Evolutionary conservation across 2,113 vertebrate genomes (phyloP).

Genomic region (Chaetodon trifascialis): DNA sequence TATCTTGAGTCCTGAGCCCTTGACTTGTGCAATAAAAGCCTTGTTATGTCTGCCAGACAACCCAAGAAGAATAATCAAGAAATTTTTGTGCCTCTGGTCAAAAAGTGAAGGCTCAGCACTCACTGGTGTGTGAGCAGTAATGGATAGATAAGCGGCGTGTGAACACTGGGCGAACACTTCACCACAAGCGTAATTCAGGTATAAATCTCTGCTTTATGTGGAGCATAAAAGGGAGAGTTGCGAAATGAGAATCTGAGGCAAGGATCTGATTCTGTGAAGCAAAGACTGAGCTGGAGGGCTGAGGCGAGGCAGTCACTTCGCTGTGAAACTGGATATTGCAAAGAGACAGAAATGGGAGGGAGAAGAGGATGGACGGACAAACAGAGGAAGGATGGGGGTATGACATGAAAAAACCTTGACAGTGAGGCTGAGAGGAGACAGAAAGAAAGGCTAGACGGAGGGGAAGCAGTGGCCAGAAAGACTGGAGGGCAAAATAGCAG

Average conservation of each 20-base stretch:
- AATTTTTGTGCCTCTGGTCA: slow-evolving; percentile 11
- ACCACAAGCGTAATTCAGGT: slow-evolving; percentile 53
- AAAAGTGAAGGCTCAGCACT: slow-evolving; percentile 23
- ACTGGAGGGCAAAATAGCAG: slow-evolving; percentile 43
- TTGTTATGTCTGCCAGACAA: not conserved
- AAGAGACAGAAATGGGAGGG: slow-evolving; percentile 11
- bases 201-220: slow-evolving; percentile 65
- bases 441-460: slow-evolving; percentile 25
- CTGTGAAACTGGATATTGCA: slow-evolving; percentile 44
- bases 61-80: slow-evolving; percentile 43
- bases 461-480: slow-evolving; percentile 20
- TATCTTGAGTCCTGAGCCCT: slow-evolving; percentile 13
- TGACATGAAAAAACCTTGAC: slow-evolving; percentile 51
- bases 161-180: slow-evolving; percentile 42
- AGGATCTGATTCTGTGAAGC: slow-evolving; percentile 62
- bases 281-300: slow-evolving; percentile 63
- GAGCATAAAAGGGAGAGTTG: slow-evolving; percentile 36
- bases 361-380: slow-evolving; percentile 7
- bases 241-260: slow-evolving; percentile 37
- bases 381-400: not conserved
- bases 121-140: slow-evolving; percentile 44
- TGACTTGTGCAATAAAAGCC: slow-evolving; percentile 25
- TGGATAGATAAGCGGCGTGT: slow-evolving; percentile 55
- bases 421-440: slow-evolving; percentile 33
- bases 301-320: slow-evolving; percentile 5